These are phyloP conservation scores for Odontamblyopus lacepedii DNA, from an alignment of 2,797 vertebrate genomes.

Conservation along the genomic window DNA sequence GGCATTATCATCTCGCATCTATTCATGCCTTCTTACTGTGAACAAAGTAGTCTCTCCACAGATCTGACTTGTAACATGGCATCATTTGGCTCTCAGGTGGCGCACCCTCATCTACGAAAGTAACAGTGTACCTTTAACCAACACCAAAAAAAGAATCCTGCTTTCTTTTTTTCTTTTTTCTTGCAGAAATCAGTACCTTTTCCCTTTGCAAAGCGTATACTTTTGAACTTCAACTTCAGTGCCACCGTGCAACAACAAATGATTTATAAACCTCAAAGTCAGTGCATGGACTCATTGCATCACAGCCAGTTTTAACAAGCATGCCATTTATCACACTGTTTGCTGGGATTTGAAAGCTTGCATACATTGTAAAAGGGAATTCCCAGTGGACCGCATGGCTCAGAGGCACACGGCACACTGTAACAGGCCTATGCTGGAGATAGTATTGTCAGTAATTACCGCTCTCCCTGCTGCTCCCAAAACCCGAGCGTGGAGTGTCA, in stretches of 20 bases:
- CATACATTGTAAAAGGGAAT: constrained; percentile 54
- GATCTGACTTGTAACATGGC: too few relatives aligned
- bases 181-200: neutral
- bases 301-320: constrained; percentile 19
- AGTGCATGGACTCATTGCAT: constrained; percentile 28
- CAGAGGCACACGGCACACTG: constrained; percentile 40
- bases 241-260: constrained; percentile 27
- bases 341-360: constrained; percentile 39
- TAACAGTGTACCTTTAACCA: neutral
- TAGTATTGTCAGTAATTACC: constrained; percentile 76
- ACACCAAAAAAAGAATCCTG: neutral
- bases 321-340: constrained; percentile 38
- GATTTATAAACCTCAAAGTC: constrained; percentile 49
- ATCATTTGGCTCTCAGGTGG: too few relatives aligned
- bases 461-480: constrained; percentile 64
- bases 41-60: too few relatives aligned
- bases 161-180: too few relatives aligned
- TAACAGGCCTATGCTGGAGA: constrained; percentile 67
- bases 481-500: constrained; percentile 67
- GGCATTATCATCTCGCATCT: neutral
- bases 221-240: neutral
- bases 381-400: constrained; percentile 51
- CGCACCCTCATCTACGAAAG: too few relatives aligned
- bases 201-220: neutral
- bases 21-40: too few relatives aligned